A percentile compares a stretch with the other conserved stretches of the same genome.
Evolutionary conservation across 2,113 vertebrate genomes (phyloP).

Genomic region (Sterrhoptilus dennistouni): DNA sequence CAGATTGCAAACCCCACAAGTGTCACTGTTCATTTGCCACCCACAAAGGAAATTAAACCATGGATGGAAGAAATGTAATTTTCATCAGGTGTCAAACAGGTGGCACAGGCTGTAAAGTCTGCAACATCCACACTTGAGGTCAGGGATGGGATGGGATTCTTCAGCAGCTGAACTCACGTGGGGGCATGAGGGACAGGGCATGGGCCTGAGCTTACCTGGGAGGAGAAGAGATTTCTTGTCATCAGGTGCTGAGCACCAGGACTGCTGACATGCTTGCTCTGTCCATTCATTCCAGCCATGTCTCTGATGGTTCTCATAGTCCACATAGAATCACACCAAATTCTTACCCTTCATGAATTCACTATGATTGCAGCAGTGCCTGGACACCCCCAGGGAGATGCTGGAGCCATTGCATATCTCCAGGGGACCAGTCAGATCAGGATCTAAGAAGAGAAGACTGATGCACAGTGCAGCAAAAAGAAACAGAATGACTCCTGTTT

Average conservation of each 20-base stretch:
- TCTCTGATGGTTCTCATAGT: neutral
- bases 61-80: neutral
- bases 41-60: neutral
- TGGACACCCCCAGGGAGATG: neutral
- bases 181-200: rapidly evolving
- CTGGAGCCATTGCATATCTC: neutral
- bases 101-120: neutral
- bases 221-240: neutral
- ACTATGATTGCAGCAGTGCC: neutral
- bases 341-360: neutral
- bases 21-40: neutral
- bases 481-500: neutral
- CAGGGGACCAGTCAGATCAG: conserved; percentile 11
- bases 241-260: neutral
- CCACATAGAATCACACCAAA: neutral
- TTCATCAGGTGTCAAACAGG: neutral
- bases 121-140: neutral
- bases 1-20: neutral
- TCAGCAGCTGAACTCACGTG: neutral
- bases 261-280: rapidly evolving
- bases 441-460: conserved; percentile 49
- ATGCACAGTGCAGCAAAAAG: neutral
- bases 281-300: neutral
- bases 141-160: neutral
- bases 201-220: neutral